These are phyloP conservation scores for Dendronephthya gigantea DNA, from an alignment of 64 coral and sea anemone species.

Conservation along the genomic window DNA sequence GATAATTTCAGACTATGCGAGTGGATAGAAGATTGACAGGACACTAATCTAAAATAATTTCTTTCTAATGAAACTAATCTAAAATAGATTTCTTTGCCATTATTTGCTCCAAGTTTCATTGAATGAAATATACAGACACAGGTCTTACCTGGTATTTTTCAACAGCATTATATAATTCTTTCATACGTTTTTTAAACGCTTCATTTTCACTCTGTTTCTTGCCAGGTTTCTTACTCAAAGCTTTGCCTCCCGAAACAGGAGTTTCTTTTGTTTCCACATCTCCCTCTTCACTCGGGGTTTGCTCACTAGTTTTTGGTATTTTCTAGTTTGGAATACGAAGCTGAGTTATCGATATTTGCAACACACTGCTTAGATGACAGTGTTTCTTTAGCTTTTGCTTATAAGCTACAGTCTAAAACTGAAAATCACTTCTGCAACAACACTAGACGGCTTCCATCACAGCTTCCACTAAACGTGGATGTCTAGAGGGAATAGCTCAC, in stretches of 20 bases:
- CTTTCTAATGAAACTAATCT: too few relatives aligned
- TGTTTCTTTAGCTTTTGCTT: too few relatives aligned
- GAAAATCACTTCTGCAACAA: neutral
- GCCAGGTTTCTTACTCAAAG: constrained; percentile 44
- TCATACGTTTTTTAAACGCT: constrained; percentile 75
- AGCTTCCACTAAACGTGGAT: too few relatives aligned
- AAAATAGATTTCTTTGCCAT: too few relatives aligned
- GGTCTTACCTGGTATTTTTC: constrained; percentile 58
- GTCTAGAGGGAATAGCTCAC: neutral
- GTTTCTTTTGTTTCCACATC: constrained; percentile 38
- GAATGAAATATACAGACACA: neutral
- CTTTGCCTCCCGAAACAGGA: neutral
- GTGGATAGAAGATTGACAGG: too few relatives aligned
- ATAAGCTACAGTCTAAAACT: too few relatives aligned
- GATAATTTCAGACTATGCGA: too few relatives aligned
- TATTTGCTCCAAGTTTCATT: too few relatives aligned
- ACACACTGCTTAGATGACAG: too few relatives aligned
- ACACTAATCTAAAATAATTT: too few relatives aligned
- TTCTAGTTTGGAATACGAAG: neutral
- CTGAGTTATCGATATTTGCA: too few relatives aligned
- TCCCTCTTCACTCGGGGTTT: constrained; percentile 14
- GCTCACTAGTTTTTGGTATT: neutral
- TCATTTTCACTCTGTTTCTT: constrained; percentile 64
- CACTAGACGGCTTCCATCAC: too few relatives aligned
- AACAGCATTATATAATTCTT: constrained; percentile 66